phyloP scores from a whole-genome alignment of 2,888 invertebrate species.

The Xestoiulus laeticollis region DNA sequence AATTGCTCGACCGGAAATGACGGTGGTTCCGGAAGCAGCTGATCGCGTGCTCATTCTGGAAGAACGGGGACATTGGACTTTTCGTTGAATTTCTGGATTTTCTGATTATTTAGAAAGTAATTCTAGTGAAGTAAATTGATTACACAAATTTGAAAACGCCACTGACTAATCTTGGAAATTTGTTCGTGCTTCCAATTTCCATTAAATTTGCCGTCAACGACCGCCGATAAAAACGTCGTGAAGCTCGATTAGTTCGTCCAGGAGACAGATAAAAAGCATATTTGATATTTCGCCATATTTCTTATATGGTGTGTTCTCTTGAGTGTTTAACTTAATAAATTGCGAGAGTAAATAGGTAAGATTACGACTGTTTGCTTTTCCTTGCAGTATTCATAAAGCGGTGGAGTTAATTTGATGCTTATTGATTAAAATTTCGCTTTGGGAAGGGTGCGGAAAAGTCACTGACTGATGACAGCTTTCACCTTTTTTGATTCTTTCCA shows the following conservation, averaged over 20 bases:
- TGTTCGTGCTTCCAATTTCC: neutral
- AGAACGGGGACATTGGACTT: constrained; percentile 15
- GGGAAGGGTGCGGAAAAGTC: neutral
- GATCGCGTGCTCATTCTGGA: constrained; percentile 34
- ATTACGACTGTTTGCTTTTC: neutral
- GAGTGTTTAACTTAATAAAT: constrained; percentile 21
- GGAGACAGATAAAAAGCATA: constrained; percentile 1
- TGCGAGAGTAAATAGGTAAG: constrained; percentile 3
- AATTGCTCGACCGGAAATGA: neutral
- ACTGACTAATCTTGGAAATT: neutral
- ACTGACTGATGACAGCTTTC: constrained; percentile 34
- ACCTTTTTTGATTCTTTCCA: neutral
- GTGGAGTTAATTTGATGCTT: neutral
- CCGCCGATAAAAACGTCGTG: neutral
- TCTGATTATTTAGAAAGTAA: too few relatives aligned
- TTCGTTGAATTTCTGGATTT: neutral
- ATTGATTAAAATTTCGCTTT: neutral
- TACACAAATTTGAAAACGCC: neutral
- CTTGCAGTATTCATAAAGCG: neutral
- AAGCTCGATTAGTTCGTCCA: neutral
- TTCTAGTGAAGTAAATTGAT: neutral
- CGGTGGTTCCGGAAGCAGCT: neutral
- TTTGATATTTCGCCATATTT: constrained; percentile 37
- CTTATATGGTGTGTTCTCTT: neutral
- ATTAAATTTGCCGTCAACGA: neutral